Base-by-base conservation (phyloP, 2,888 invertebrate genomes). In the Tenthredo mesomela region DNA sequence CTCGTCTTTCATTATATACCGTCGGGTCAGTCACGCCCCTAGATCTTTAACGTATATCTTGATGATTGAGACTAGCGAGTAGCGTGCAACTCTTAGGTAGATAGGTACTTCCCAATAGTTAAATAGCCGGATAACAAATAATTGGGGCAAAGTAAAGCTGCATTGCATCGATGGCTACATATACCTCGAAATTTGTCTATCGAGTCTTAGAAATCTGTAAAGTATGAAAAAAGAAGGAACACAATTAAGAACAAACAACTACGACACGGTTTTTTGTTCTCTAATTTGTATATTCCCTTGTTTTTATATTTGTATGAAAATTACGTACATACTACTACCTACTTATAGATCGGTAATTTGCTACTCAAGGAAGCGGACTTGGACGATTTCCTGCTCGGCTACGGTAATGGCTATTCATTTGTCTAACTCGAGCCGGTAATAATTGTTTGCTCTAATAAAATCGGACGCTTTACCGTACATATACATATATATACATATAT, bases 381-480 rank as follows among this genome's bases (percentile, higher is more conserved):
- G 61, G 21, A 29, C 25, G 25, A 10, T 61, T 25, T 61, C 21
- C 29, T 67, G 33, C 25, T 67, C 33, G 67, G 67, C 25, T 67
- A 67, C 25, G 61, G 67, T 29, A 29, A 33, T 67, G 15, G 73
- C 73, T 43, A 73, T 73, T 73, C 73, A 73, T 73, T 73, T 73
- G 73, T 73, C 29, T 29, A 73, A 43, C 73, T 61, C 25, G 10
- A 3, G 21, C 25, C 37, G 54, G 54, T 77, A 40, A 54, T 77
- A 77, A 77, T 77, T 77, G 77, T 54, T 43, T 40, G 73, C 21
- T 73, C 73, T 43, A 73, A 43, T 73, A 43, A 73, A 73, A 43
- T 29, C 37, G 4, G 43, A 21, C 43, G 73, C 40, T 43, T 77
- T 54, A 50, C 33, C 9, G 40, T 21, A 29, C 12, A 18, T 37